Conservation (phyloP, 2,888 invertebrate genomes). For the Trissolcus japonicus region DNA sequence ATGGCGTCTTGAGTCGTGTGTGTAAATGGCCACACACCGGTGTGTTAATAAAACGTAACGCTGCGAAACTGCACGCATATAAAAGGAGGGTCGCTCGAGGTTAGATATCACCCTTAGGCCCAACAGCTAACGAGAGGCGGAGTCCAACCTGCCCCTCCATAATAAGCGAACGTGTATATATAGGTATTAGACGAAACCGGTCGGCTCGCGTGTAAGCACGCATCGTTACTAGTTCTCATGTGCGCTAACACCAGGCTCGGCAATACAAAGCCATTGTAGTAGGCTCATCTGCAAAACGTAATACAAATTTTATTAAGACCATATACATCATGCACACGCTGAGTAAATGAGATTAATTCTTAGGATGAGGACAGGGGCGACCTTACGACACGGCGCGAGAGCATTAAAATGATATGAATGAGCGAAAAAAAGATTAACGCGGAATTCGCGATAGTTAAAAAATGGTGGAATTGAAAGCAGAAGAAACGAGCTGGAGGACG, state of each 20-base stretch:
- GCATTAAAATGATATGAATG: not conserved
- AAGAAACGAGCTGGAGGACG: constrained; percentile 48
- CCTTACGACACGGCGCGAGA: not conserved
- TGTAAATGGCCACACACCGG: constrained; percentile 53
- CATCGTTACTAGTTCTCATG: constrained; percentile 44
- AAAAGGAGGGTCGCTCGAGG: constrained; percentile 64
- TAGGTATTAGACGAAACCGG: constrained; percentile 49
- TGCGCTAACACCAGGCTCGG: constrained; percentile 7
- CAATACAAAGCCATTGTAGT: constrained; percentile 32
- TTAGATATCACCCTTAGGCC: constrained; percentile 72
- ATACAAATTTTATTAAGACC: constrained; percentile 49
- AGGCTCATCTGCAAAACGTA: constrained; percentile 34
- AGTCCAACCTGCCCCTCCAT: constrained; percentile 63
- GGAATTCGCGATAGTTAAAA: constrained; percentile 9
- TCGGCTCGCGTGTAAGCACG: constrained; percentile 42
- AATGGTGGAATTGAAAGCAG: constrained; percentile 35
- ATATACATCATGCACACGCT: constrained; percentile 20
- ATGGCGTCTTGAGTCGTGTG: constrained; percentile 46
- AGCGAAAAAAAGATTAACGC: constrained; percentile 1
- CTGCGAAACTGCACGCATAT: constrained; percentile 45
- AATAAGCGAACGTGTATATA: constrained; percentile 41
- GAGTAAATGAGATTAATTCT: constrained; percentile 39
- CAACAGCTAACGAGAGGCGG: constrained; percentile 74
- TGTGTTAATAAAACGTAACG: constrained; percentile 54
- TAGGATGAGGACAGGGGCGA: not conserved